Evolutionary conservation across 2,797 vertebrate genomes (phyloP).

Genomic region (Xiphophorus birchmanni): DNA sequence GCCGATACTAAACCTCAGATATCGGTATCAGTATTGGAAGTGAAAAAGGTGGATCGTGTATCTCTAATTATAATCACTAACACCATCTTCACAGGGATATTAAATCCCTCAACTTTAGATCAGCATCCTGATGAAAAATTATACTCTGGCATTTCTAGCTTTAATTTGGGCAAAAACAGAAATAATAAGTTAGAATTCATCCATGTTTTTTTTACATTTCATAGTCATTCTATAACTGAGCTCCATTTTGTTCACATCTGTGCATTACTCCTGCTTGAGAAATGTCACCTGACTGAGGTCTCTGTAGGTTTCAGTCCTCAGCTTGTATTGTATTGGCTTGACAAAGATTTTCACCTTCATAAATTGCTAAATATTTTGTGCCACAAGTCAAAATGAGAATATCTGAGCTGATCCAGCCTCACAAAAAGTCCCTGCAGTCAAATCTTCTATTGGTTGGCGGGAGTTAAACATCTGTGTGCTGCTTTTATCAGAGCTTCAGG

Average conservation of each 20-base stretch:
- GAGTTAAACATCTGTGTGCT: conserved; percentile 4
- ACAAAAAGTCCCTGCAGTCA: background rate
- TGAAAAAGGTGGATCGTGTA: no score
- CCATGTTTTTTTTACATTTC: background rate
- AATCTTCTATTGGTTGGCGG: conserved; percentile 32
- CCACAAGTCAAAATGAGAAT: background rate
- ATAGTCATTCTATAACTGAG: background rate
- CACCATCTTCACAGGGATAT: no score
- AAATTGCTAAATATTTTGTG: background rate
- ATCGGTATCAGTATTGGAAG: no score
- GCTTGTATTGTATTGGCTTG: background rate
- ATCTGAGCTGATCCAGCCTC: background rate
- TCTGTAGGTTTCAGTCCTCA: background rate
- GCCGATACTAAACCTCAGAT: no score
- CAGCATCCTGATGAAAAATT: no score
- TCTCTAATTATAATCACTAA: no score
- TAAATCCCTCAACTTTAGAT: no score
- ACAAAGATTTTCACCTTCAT: background rate
- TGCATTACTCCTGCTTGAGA: background rate
- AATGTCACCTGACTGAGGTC: background rate
- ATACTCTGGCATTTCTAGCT: no score
- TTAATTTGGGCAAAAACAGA: background rate
- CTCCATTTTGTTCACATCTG: background rate
- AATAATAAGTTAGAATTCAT: background rate
- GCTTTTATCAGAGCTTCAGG: conserved; percentile 23